phyloP scores from a whole-genome alignment of 2,113 vertebrate genomes.

The Dicentrarchus labrax region DNA sequence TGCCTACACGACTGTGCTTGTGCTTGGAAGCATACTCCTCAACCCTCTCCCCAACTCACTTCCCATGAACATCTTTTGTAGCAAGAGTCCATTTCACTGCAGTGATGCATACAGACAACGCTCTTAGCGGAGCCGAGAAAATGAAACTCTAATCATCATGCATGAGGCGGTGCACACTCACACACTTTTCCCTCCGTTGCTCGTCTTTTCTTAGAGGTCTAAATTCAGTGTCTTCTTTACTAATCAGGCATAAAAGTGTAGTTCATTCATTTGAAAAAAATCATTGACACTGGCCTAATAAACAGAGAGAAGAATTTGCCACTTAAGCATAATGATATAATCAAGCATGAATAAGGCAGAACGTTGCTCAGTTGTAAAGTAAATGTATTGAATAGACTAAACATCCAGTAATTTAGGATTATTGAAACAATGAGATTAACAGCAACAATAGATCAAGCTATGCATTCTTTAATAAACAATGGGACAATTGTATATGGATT shows the following conservation, averaged over 20 bases:
- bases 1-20: slow-evolving; percentile 71
- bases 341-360: slow-evolving; percentile 60
- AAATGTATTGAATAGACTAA: slow-evolving; percentile 66
- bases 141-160: slow-evolving; percentile 64
- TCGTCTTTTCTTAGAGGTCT: slow-evolving; percentile 1
- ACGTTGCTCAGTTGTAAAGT: slow-evolving; percentile 61
- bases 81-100: slow-evolving; percentile 67
- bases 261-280: slow-evolving; percentile 55
- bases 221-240: slow-evolving; percentile 24
- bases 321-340: slow-evolving; percentile 64
- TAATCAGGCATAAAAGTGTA: slow-evolving; percentile 56
- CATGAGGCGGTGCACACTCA: slow-evolving; percentile 23
- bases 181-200: background rate
- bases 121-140: slow-evolving; percentile 69
- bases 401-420: slow-evolving; percentile 74
- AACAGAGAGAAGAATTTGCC: slow-evolving; percentile 54
- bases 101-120: slow-evolving; percentile 72
- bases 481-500: slow-evolving; percentile 61
- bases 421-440: slow-evolving; percentile 74
- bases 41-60: slow-evolving; percentile 63
- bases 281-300: slow-evolving; percentile 48
- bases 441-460: slow-evolving; percentile 57
- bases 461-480: slow-evolving; percentile 66
- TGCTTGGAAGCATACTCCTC: slow-evolving; percentile 65
- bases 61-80: slow-evolving; percentile 73